Conservation (phyloP, 2,113 vertebrate genomes). For the Chaetodon trifascialis region DNA sequence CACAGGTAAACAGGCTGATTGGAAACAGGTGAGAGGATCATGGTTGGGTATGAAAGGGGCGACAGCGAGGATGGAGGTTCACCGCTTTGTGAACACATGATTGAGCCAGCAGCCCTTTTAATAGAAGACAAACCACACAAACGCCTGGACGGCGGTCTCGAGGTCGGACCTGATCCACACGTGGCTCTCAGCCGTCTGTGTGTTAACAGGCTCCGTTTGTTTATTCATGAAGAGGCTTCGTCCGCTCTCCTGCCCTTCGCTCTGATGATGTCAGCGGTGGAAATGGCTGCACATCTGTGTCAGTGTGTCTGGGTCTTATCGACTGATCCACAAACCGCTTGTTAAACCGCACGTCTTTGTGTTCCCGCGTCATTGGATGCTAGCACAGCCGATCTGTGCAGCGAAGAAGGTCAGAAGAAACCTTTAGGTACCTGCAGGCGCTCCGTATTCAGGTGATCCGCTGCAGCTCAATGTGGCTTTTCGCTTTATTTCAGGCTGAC, state of each 20-base stretch:
- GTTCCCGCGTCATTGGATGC: not conserved
- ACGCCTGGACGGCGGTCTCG: not conserved
- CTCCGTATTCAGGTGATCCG: not conserved
- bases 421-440: not conserved
- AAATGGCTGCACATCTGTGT: slow-evolving; percentile 28
- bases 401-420: not conserved
- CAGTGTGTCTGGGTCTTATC: slow-evolving; percentile 17
- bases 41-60: too few relatives aligned
- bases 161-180: not conserved
- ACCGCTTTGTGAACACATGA: too few relatives aligned
- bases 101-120: too few relatives aligned
- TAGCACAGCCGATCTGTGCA: not conserved
- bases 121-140: too few relatives aligned
- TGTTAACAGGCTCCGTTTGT: not conserved
- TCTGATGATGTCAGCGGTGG: slow-evolving; percentile 12
- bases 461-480: not conserved
- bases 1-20: too few relatives aligned
- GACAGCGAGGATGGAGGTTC: too few relatives aligned
- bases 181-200: not conserved
- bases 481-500: not conserved
- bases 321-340: not conserved
- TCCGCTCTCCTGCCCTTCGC: not conserved
- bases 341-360: not conserved
- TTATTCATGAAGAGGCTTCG: slow-evolving; percentile 24
- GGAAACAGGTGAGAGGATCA: too few relatives aligned